Evolutionary conservation across 2,888 invertebrate species (phyloP), one percentile per base, ranked within the genome.

Genomic region (Gibbula magus): DNA sequence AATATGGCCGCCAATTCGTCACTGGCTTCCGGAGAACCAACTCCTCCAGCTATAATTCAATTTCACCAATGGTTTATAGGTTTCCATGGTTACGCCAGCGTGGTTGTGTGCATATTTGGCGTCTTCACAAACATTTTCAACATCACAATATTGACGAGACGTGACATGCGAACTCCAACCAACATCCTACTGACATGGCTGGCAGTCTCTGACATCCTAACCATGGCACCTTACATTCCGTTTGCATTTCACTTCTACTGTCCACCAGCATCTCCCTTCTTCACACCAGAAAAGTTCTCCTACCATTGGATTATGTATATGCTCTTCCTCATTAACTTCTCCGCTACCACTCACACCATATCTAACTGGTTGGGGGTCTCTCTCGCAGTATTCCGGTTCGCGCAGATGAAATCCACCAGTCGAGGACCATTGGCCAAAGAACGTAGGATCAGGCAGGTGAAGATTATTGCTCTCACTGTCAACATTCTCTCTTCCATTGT

Each of bases 301-400:
- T 89, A 89, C 78, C 86, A 83, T 5, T 93, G 93, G 93, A 90
- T 91, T 16, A 80, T 90, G 45, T 93, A 93, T 83, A 90, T 93
- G 84, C 87, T 93, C 79, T 96, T 97, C 88, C 97, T 98, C 92
- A 96, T 97, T 35, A 96, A 97, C 90, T 97, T 97, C 92, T 95
- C 96, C n/a, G 97, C 97, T 93, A 95, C 96, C 74, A 94, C 96
- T 82, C 97, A 97, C 92, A 98, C 98, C 2, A 96, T 98, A 84
- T 97, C 98, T 2, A 98, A 98, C 87, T 98, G 97, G 95, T 93
- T 98, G 85, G 98, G 98, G 0, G 96, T 98, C 0, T 96, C 97
- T 0, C 93, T 98, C 81, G 98, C 98, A 0, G 96, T 98, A 2
- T 98, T 98, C 97, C 94, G 98, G 13, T 98, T 97, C 91, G 87